phyloP scores from a whole-genome alignment of 2,113 vertebrate genomes.

The Dipodomys stephensi region DNA sequence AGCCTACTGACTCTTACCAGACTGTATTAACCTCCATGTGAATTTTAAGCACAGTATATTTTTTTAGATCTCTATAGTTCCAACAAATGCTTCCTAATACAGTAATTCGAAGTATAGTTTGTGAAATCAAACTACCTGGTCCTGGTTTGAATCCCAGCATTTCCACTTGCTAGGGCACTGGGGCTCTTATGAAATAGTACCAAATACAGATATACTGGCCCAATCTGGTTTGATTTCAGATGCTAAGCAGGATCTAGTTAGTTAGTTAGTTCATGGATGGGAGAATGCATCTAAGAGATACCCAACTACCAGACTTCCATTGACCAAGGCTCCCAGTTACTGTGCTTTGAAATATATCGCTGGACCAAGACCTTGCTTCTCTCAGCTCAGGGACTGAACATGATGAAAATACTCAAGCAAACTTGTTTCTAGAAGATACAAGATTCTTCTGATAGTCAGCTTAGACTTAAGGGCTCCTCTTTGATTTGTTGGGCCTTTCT shows the following conservation, averaged over 20 bases:
- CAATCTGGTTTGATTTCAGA: no score
- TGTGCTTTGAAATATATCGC: neutral
- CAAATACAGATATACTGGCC: no score
- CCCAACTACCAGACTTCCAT: neutral
- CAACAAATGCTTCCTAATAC: neutral
- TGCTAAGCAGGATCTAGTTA: no score
- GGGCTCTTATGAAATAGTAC: neutral
- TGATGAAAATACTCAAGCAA: neutral
- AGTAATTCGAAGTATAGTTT: neutral
- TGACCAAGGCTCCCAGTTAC: neutral
- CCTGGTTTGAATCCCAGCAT: slow-evolving; percentile 32
- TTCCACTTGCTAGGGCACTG: neutral
- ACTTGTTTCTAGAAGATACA: neutral
- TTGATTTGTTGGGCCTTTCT: neutral
- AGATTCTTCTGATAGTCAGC: neutral
- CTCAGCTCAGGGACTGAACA: neutral
- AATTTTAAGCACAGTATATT: neutral
- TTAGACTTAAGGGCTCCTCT: neutral
- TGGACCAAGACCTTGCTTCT: neutral
- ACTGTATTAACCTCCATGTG: neutral
- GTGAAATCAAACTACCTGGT: neutral
- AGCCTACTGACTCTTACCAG: neutral
- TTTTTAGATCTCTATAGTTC: slow-evolving; percentile 21
- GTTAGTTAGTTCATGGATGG: no score
- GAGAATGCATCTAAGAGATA: neutral